Evolutionary conservation across 2,888 invertebrate genomes (phyloP), one percentile per base, ranked within the genome.

Genomic region (Melanophora roralis): DNA sequence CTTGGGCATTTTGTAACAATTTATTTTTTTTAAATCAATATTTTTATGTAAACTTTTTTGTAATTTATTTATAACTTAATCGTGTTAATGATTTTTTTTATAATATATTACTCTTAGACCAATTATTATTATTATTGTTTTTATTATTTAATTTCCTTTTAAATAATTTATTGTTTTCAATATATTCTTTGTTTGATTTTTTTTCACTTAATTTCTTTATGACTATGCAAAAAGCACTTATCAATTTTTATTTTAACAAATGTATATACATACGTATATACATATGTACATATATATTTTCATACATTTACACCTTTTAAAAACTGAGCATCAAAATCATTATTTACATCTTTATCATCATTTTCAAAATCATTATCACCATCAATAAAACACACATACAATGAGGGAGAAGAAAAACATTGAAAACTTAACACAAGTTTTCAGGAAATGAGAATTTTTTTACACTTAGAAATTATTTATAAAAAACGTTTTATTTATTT

Each of bases 241-340:
- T 74, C 78, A 73, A 78, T 78, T n/a, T n/a, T n/a, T n/a, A n/a
- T n/a, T n/a, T n/a, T n/a, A n/a, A n/a, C n/a, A n/a, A n/a, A n/a
- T n/a, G n/a, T n/a, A n/a, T n/a, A n/a, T n/a, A n/a, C n/a, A n/a
- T n/a, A n/a, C n/a, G n/a, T n/a, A n/a, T n/a, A n/a, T n/a, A n/a
- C n/a, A n/a, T n/a, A n/a, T n/a, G n/a, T n/a, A n/a, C n/a, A n/a
- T n/a, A n/a, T n/a, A n/a, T n/a, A n/a, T n/a, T n/a, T n/a, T n/a
- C 72, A 72, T 32, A 49, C 49, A 62, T 78, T 78, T 72, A 43
- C 78, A 78, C 78, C 78, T 69, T 74, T 69, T 69, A 73, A 32
- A 64, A 64, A 53, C 21, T 59, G 27, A 60, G 27, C 55, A 59
- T 11, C 49, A 27, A 27, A 27, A 27, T 27, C 27, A 27, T 27